A percentile compares a stretch with the other conserved stretches of the same genome.
phyloP scores from a whole-genome alignment of 2,113 vertebrate species.

The Silurus asotus region DNA sequence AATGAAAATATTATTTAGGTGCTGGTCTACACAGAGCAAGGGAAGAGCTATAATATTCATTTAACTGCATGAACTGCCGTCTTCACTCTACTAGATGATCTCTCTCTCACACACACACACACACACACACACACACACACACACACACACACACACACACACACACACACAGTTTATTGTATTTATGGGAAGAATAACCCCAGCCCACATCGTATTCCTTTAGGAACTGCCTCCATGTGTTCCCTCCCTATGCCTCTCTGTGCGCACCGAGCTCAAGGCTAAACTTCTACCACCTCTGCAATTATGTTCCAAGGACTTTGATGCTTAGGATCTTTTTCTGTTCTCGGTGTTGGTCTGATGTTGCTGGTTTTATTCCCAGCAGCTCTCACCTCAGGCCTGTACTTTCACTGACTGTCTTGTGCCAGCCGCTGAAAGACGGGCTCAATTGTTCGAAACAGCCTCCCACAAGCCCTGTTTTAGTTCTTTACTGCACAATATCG shows the following conservation, averaged over 20 bases:
- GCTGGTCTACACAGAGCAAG: constrained; percentile 3
- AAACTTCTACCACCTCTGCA: constrained; percentile 39
- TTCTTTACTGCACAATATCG: background rate
- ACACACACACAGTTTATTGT: constrained; percentile 33
- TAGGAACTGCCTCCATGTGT: constrained; percentile 14
- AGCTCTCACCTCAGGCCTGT: constrained; percentile 16
- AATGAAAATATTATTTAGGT: constrained; percentile 24
- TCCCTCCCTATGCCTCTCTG: background rate
- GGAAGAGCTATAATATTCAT: constrained; percentile 25
- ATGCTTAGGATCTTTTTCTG: constrained; percentile 27
- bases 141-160: constrained; percentile 7
- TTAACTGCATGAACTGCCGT: constrained; percentile 21
- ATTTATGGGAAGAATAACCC: constrained; percentile 38
- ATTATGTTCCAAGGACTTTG: constrained; percentile 40
- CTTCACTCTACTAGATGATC: constrained; percentile 3
- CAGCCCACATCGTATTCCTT: constrained; percentile 26
- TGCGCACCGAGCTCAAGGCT: constrained; percentile 31
- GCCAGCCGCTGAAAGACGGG: constrained; percentile 11
- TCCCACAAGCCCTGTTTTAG: constrained; percentile 2
- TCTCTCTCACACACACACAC: background rate
- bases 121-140: constrained; percentile 1
- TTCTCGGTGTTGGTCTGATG: constrained; percentile 9
- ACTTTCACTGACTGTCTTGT: constrained; percentile 23
- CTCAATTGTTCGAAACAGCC: constrained; percentile 12
- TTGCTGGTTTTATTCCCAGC: constrained; percentile 28